Conservation (phyloP, 2,888 invertebrate species). For the Chaetogeoica ovagalla region DNA sequence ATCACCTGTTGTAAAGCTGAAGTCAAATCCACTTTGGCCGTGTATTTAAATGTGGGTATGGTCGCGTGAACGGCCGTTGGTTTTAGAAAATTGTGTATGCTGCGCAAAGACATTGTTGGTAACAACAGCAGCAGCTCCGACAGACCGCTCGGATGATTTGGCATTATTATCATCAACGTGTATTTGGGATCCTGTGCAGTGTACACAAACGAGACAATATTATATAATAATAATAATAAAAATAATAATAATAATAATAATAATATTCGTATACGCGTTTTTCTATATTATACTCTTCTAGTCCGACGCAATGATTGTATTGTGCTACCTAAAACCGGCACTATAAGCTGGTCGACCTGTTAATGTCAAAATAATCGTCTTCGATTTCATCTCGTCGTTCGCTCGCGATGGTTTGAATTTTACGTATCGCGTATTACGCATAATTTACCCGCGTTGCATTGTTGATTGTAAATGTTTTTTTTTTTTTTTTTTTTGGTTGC, state of each 20-base stretch:
- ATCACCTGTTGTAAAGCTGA: slow-evolving; percentile 78
- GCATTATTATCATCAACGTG: slow-evolving; percentile 74
- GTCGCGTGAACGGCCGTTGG: slow-evolving; percentile 74
- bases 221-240: not conserved
- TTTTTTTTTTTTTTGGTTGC: not conserved
- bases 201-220: slow-evolving; percentile 24
- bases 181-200: slow-evolving; percentile 66
- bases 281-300: not conserved
- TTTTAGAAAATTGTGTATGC: slow-evolving; percentile 70
- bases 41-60: slow-evolving; percentile 78
- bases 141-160: slow-evolving; percentile 66
- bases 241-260: too few relatives aligned
- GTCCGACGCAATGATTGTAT: not conserved
- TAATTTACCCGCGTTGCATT: not conserved
- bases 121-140: slow-evolving; percentile 69
- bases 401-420: too few relatives aligned
- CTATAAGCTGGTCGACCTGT: too few relatives aligned
- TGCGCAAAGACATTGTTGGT: slow-evolving; percentile 67
- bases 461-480: not conserved
- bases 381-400: too few relatives aligned
- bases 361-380: too few relatives aligned
- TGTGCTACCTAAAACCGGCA: not conserved
- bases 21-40: slow-evolving; percentile 79
- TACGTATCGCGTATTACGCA: too few relatives aligned
- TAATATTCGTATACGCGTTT: not conserved